Base-by-base conservation (phyloP, 30 jellyfish, hydroid and myxozoan species). In the Pelagia noctiluca region DNA sequence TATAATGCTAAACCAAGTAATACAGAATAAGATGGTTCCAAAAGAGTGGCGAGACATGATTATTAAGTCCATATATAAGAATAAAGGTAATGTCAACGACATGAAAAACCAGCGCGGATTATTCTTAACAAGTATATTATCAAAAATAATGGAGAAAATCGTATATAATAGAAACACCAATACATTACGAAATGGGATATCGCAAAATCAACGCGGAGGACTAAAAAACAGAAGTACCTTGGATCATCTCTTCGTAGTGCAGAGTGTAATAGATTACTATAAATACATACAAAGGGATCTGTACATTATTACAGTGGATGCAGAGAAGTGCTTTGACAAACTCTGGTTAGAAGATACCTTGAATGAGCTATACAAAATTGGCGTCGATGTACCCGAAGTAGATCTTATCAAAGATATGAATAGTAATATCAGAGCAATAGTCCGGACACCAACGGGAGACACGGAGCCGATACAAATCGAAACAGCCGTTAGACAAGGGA, bases 21-120 rank as follows among this genome's bases (percentile, higher is more conserved):
- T 42, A 26, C 37, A 42, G 26, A 71, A 42, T 30, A 49, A 61
- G 13, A 28, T 35, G 38, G 26, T 57, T n/a, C 88, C 88, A 76
- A 53, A 60, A 25, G 62, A 76, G 8, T 76, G 77, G 88, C 19
- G 60, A 74, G 60, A 53, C 35, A 23, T 76, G 35, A 74, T 74
- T 50, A 35, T 74, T 22, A 74, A 53, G 53, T 49, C 86, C 50
- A n/a, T 74, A 23, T 74, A 74, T 30, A 74, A 74, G 70, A 74
- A 30, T 31, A 74, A 74, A 74, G 86, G 86, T 19, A 74, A 76
- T 34, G 60, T 72, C 35, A 76, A 38, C 23, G 63, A 31, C 53
- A 12, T 76, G 60, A 76, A 53, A 76, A 76, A 76, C 78, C 60
- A 74, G 77, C 54, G 78, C 23, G 88, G 78, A 19, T 35, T 76